These are phyloP conservation scores for Amblyraja radiata DNA, from an alignment of 2,797 vertebrate genomes.

Conservation along the genomic window DNA sequence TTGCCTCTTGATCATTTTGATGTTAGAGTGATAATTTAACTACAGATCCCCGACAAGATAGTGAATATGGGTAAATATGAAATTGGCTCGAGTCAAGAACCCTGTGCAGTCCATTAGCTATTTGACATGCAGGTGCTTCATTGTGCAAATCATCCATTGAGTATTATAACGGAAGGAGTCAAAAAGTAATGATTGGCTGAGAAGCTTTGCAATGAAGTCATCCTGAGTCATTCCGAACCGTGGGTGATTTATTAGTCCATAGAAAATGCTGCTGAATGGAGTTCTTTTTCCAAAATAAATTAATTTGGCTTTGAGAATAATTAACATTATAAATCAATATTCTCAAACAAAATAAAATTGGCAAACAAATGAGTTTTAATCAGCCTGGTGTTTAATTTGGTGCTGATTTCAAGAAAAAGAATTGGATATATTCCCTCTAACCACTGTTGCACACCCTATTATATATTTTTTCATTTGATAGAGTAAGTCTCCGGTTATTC, in stretches of 20 bases:
- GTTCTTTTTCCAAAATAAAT: neutral
- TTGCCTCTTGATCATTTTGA: no score
- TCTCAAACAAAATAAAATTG: neutral
- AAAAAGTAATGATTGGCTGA: neutral
- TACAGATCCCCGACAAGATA: no score
- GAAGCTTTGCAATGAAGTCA: neutral
- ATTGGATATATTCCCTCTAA: neutral
- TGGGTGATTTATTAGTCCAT: neutral
- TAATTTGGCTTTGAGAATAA: neutral
- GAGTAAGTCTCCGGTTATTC: neutral
- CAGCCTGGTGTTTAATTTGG: neutral
- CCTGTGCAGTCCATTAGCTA: neutral
- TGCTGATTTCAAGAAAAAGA: neutral
- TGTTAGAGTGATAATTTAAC: no score
- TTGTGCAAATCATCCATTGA: neutral
- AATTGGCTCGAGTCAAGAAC: neutral
- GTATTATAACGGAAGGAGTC: neutral
- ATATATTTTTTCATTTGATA: neutral
- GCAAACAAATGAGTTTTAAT: neutral
- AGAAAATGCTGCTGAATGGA: neutral
- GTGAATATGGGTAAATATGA: neutral
- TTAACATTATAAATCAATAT: neutral
- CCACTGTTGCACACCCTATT: neutral
- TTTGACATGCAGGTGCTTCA: neutral
- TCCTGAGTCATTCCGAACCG: neutral